These are phyloP conservation scores for Platycheirus albimanus DNA, from an alignment of 2,888 invertebrate species.

Conservation along the genomic window DNA sequence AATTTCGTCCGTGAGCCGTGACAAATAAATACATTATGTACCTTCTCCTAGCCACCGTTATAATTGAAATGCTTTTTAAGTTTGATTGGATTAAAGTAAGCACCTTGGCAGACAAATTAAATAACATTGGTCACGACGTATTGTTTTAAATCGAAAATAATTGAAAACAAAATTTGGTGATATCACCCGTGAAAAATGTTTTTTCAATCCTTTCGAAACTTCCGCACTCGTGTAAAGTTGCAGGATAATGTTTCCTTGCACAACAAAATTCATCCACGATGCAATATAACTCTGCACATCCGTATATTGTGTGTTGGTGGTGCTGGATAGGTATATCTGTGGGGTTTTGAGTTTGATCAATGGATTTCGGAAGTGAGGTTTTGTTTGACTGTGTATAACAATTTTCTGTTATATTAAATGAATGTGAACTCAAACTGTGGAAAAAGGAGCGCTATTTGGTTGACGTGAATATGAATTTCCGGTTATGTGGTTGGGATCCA, in stretches of 20 bases:
- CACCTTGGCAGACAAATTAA: slow-evolving; percentile 9
- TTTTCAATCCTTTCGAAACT: not conserved
- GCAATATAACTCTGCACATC: not conserved
- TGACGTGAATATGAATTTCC: not conserved
- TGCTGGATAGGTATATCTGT: not conserved
- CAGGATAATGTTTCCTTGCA: slow-evolving; percentile 20
- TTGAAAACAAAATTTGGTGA: not conserved
- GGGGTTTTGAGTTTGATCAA: slow-evolving; percentile 20
- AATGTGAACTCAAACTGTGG: not conserved
- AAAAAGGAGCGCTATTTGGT: not conserved
- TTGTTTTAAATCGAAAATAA: not conserved
- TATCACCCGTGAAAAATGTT: not conserved
- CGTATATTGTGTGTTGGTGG: not conserved
- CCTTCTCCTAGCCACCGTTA: not conserved
- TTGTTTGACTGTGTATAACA: slow-evolving; percentile 23
- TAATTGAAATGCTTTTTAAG: not conserved
- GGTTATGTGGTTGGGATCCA: not conserved
- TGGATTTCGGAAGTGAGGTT: slow-evolving; percentile 28
- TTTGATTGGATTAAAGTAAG: not conserved
- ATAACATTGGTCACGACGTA: not conserved
- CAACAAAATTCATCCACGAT: slow-evolving; percentile 2
- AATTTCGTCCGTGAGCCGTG: not conserved
- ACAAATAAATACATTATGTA: not conserved
- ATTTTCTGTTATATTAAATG: slow-evolving; percentile 20
- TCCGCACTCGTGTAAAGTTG: slow-evolving; percentile 7